A percentile compares a stretch with the other conserved stretches of the same genome.
These are phyloP conservation scores for Panthera leo DNA, from an alignment of 2,113 vertebrate species.

Conservation along the genomic window DNA sequence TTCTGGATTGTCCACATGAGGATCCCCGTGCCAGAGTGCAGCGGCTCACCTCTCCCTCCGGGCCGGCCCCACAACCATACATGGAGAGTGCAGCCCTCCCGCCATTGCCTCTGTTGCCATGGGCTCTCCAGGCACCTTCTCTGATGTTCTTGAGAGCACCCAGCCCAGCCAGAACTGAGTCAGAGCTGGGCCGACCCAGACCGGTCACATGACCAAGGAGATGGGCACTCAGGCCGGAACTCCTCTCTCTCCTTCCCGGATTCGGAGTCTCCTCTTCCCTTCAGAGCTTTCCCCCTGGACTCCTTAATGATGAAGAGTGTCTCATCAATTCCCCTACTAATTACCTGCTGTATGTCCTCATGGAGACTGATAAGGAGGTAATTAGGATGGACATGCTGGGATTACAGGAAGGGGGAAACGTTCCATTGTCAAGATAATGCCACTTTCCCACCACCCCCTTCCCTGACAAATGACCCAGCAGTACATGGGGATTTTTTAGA, in stretches of 20 bases:
- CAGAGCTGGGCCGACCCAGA: neutral
- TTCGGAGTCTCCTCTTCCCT: neutral
- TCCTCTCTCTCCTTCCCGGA: neutral
- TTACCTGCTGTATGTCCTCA: conserved; percentile 80
- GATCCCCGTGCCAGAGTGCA: neutral
- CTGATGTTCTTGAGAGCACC: neutral
- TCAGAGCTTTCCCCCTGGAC: neutral
- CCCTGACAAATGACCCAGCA: neutral
- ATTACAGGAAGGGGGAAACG: conserved; percentile 78
- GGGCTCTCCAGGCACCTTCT: no score
- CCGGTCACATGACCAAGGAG: neutral
- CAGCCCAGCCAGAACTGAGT: no score
- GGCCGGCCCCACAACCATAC: neutral
- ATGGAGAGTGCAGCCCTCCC: neutral
- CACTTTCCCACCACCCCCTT: neutral
- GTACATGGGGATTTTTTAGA: fast-evolving
- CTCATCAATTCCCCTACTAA: conserved; percentile 82
- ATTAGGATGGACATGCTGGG: conserved; percentile 83
- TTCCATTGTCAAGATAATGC: conserved; percentile 79
- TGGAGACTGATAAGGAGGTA: conserved; percentile 83
- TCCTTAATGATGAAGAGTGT: conserved; percentile 68
- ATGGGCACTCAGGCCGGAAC: fast-evolving
- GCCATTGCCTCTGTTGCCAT: fast-evolving
- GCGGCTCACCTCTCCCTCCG: neutral
- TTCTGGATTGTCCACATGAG: neutral